Conservation (phyloP, 2,888 invertebrate species). For the Buathra laborator region DNA sequence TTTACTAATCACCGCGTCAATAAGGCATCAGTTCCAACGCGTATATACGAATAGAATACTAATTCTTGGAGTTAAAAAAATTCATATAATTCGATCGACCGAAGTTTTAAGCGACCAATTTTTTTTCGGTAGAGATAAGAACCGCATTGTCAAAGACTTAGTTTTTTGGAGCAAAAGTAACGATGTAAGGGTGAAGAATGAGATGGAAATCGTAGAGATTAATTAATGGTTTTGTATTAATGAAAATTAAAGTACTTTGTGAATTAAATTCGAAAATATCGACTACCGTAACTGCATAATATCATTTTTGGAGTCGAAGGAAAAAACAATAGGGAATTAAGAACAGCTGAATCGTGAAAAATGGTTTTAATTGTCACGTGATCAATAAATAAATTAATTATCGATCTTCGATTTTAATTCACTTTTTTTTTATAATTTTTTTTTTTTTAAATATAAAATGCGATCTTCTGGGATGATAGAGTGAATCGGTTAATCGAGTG, state of each 20-base stretch:
- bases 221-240: not conserved
- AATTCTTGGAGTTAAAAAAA: not conserved
- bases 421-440: not conserved
- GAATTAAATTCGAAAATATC: not conserved
- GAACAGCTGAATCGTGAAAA: not conserved
- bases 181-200: not conserved
- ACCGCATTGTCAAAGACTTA: not conserved
- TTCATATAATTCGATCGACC: not conserved
- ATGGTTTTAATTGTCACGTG: not conserved
- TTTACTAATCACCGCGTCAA: constrained; percentile 2
- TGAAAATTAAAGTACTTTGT: not conserved
- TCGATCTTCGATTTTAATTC: not conserved
- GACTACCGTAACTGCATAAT: not conserved
- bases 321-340: not conserved
- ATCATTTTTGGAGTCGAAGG: not conserved
- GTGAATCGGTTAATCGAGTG: not conserved
- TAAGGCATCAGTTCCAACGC: not conserved
- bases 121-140: not conserved
- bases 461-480: not conserved
- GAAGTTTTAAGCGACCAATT: not conserved
- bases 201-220: not conserved
- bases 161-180: not conserved
- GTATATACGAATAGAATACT: not conserved
- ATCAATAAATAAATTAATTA: not conserved
- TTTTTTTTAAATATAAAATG: not conserved